These are phyloP conservation scores for Elgaria multicarinata DNA, from an alignment of 2,113 vertebrate species.

Conservation along the genomic window DNA sequence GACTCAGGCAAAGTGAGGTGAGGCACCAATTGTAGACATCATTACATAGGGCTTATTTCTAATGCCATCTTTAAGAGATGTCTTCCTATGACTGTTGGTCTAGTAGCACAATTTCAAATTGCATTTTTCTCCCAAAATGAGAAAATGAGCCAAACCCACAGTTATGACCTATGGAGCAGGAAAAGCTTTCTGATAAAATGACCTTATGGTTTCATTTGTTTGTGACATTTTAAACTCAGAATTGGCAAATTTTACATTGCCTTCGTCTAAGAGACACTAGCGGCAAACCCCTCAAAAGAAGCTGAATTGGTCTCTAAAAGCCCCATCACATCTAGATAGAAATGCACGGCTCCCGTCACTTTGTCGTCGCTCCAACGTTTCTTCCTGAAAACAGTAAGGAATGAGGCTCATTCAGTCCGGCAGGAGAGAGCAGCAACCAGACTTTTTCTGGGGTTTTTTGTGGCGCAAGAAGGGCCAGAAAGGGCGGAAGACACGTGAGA, in stretches of 20 bases:
- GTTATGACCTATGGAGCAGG: not conserved
- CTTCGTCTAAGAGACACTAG: accelerated
- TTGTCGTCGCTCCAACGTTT: too few species aligned
- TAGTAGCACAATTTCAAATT: not conserved
- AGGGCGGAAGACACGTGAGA: too few species aligned
- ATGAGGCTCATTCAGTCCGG: too few species aligned
- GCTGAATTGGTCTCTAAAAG: accelerated
- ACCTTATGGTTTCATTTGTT: accelerated
- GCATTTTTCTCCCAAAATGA: not conserved
- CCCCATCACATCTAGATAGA: too few species aligned
- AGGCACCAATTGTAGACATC: not conserved
- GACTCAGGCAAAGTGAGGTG: not conserved
- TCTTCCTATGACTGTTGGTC: not conserved
- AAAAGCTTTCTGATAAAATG: not conserved
- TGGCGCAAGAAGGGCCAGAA: too few species aligned
- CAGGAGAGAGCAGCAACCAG: too few species aligned
- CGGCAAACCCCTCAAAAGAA: not conserved
- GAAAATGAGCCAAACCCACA: not conserved
- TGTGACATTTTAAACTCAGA: not conserved
- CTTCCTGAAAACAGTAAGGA: too few species aligned
- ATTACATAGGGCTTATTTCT: not conserved
- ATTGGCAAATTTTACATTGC: accelerated
- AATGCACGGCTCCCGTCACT: too few species aligned
- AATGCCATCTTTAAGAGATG: not conserved
- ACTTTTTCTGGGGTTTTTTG: too few species aligned